phyloP scores from a whole-genome alignment of 2,113 vertebrate genomes.

The Solenodon paradoxus region DNA sequence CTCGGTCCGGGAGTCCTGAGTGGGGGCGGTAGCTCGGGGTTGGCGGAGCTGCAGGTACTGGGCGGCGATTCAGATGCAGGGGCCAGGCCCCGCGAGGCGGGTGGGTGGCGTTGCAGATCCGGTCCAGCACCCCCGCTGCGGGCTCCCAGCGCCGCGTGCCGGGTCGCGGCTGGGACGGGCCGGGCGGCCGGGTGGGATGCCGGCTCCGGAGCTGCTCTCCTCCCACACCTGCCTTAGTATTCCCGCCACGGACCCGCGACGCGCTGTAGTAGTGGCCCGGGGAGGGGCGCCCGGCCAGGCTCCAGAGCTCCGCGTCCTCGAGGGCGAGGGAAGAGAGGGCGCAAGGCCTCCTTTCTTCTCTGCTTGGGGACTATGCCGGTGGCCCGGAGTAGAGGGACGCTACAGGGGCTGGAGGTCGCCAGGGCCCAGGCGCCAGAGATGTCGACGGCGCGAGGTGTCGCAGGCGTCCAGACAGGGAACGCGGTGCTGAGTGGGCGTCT shows the following conservation, averaged over 20 bases:
- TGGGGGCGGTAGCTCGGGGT: neutral
- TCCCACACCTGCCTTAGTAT: neutral
- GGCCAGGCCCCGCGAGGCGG: accelerated
- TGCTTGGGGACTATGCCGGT: neutral
- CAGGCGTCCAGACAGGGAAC: neutral
- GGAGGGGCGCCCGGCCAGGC: neutral
- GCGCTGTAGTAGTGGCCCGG: neutral
- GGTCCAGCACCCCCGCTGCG: too few species aligned
- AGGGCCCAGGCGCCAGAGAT: neutral
- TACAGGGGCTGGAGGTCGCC: neutral
- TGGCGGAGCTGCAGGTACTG: neutral
- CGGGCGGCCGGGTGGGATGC: too few species aligned
- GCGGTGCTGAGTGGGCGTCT: neutral
- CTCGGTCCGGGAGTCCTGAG: neutral
- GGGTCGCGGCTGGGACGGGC: too few species aligned
- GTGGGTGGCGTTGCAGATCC: too few species aligned
- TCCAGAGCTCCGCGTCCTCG: accelerated
- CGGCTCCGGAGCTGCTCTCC: neutral
- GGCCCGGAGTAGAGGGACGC: neutral
- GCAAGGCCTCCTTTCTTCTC: neutral
- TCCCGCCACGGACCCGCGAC: neutral
- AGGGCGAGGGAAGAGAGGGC: neutral
- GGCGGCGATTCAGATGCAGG: neutral
- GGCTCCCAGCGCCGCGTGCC: too few species aligned
- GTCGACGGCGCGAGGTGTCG: neutral